phyloP scores from a whole-genome alignment of 2,113 vertebrate genomes.

The Albula goreensis region DNA sequence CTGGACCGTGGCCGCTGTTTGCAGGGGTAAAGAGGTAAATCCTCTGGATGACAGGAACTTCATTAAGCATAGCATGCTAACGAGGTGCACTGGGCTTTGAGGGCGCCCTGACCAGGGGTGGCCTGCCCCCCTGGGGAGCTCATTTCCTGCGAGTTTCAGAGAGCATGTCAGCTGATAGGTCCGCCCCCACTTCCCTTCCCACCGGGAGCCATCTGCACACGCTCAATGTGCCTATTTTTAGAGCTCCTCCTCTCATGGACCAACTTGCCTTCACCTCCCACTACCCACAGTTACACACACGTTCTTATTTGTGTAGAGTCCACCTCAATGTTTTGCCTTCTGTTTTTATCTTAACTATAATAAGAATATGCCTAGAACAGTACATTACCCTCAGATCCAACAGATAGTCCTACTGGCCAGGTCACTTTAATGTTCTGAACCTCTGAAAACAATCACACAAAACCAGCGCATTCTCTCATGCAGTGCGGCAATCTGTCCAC shows the following conservation, averaged over 20 bases:
- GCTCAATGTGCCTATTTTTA: constrained; percentile 14
- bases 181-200: not conserved
- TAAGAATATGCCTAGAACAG: not conserved
- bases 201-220: constrained; percentile 1
- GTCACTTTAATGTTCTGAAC: not conserved
- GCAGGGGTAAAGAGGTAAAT: not conserved
- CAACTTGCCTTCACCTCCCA: not conserved
- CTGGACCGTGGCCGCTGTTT: not conserved
- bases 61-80: not conserved
- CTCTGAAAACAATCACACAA: not conserved
- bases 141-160: constrained; percentile 10
- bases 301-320: not conserved
- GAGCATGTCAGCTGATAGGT: not conserved
- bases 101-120: not conserved
- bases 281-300: not conserved
- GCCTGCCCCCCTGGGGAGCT: not conserved
- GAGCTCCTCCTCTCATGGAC: not conserved
- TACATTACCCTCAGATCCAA: not conserved
- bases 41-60: not conserved
- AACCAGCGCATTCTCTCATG: not conserved
- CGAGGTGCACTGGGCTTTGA: not conserved
- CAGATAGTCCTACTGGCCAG: not conserved
- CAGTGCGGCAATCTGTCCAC: too few species aligned
- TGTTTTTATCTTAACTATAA: not conserved
- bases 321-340: not conserved